A percentile compares a stretch with the other conserved stretches of the same genome.
Evolutionary conservation across 1,140 invertebrate genomes (phyloP).

Genomic region (Scaptomyza montana): DNA sequence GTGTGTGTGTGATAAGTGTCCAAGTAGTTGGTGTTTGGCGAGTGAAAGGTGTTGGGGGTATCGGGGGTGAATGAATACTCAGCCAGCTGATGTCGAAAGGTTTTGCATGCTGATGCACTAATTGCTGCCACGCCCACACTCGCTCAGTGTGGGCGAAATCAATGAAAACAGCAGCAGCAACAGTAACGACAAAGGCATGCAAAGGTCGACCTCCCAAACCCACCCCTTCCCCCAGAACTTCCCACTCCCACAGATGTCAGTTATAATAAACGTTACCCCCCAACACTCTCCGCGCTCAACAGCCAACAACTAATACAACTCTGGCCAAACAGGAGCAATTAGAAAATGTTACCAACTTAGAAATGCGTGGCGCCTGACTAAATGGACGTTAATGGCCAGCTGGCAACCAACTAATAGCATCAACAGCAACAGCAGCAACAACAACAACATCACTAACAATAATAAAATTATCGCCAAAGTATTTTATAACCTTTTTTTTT

Average conservation of each 20-base stretch:
- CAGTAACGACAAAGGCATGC: conserved; percentile 18
- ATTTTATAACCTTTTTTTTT: conserved; percentile 31
- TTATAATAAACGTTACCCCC: conserved; percentile 66
- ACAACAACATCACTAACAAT: conserved; percentile 55
- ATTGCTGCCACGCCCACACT: conserved; percentile 59
- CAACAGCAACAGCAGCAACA: conserved; percentile 33
- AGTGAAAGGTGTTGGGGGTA: not conserved
- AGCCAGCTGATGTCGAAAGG: conserved; percentile 50
- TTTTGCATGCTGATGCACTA: conserved; percentile 66
- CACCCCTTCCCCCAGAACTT: no score
- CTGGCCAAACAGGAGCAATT: conserved; percentile 62
- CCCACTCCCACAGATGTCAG: conserved; percentile 45
- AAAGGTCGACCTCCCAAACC: not conserved
- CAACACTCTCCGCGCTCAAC: no score
- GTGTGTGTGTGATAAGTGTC: conserved; percentile 39
- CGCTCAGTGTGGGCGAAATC: conserved; percentile 54
- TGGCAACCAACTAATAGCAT: conserved; percentile 75
- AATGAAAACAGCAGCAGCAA: conserved; percentile 48
- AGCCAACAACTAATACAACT: conserved; percentile 18
- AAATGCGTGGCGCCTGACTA: conserved; percentile 77
- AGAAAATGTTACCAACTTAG: conserved; percentile 79
- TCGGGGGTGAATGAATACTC: not conserved
- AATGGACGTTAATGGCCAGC: conserved; percentile 80
- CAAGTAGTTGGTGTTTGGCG: not conserved
- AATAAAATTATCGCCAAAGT: conserved; percentile 72